phyloP scores from a whole-genome alignment of 2,113 vertebrate genomes.

The Seriola aureovittata region DNA sequence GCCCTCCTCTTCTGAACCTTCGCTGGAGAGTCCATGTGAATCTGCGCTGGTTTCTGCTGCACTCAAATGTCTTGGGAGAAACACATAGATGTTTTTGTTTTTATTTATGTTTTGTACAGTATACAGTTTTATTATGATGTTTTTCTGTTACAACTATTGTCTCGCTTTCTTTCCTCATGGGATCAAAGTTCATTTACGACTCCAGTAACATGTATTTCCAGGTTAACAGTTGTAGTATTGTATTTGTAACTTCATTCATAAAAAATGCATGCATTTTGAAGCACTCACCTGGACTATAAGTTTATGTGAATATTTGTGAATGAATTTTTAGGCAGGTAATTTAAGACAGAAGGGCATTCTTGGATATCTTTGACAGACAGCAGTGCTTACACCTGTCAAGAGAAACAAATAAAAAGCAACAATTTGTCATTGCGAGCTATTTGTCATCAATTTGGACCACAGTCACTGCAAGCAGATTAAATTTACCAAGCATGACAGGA shows the following conservation, averaged over 20 bases:
- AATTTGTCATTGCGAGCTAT: background rate
- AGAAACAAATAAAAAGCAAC: slow-evolving; percentile 1
- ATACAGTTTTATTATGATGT: too few relatives aligned
- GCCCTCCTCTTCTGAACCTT: slow-evolving; percentile 6
- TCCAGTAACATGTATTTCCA: background rate
- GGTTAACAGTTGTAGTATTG: background rate
- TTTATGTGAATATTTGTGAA: too few relatives aligned
- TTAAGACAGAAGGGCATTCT: background rate
- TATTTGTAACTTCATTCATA: background rate
- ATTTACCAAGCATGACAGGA: slow-evolving; percentile 24
- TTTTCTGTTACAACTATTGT: background rate
- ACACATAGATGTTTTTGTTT: background rate
- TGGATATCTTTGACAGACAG: background rate
- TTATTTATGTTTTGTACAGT: too few relatives aligned
- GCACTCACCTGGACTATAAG: background rate
- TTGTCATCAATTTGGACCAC: background rate
- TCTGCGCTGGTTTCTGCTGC: background rate
- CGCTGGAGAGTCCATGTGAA: slow-evolving; percentile 51
- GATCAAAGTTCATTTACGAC: background rate
- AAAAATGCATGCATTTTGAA: background rate
- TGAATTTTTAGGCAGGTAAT: too few relatives aligned
- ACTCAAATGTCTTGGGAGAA: slow-evolving; percentile 37
- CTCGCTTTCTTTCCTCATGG: background rate
- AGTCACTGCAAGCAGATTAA: slow-evolving; percentile 30
- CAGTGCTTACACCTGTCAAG: background rate